Conservation (phyloP, 2,888 invertebrate genomes). For the Nineta flava region DNA sequence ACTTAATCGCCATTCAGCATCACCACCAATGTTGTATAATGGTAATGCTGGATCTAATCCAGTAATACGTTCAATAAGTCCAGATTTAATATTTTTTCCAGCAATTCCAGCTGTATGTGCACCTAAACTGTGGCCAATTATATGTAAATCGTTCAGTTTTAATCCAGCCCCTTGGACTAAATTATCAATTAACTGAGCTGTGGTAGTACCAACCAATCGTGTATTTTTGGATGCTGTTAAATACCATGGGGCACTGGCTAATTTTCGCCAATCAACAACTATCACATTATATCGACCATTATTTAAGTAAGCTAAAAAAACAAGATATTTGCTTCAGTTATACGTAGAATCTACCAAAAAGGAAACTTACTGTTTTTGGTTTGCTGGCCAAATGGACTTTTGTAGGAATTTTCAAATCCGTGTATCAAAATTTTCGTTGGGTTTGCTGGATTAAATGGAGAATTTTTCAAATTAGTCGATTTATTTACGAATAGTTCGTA, state of each 20-base stretch:
- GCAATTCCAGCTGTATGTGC: constrained; percentile 24
- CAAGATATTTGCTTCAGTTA: not conserved
- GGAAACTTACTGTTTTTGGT: constrained; percentile 4
- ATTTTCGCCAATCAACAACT: constrained; percentile 24
- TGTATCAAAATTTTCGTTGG: constrained; percentile 21
- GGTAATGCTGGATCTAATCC: constrained; percentile 6
- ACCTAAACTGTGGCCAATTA: constrained; percentile 26
- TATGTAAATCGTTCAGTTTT: constrained; percentile 18
- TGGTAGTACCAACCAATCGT: constrained; percentile 19
- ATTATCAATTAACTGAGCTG: constrained; percentile 21
- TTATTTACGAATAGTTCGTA: constrained; percentile 10
- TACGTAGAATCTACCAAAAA: not conserved
- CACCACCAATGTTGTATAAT: not conserved
- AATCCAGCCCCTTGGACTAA: constrained; percentile 16
- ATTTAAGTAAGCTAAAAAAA: constrained; percentile 18
- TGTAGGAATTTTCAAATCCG: constrained; percentile 20
- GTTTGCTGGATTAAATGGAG: constrained; percentile 13
- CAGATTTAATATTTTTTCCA: constrained; percentile 15
- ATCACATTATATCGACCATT: constrained; percentile 24
- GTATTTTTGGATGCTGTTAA: constrained; percentile 3
- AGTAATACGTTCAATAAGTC: constrained; percentile 21
- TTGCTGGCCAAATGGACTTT: constrained; percentile 5
- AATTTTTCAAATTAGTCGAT: constrained; percentile 12
- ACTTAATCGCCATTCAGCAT: constrained; percentile 6
- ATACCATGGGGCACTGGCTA: constrained; percentile 1